These are phyloP conservation scores for Streptopelia turtur DNA, from an alignment of 2,797 vertebrate genomes.

Conservation along the genomic window DNA sequence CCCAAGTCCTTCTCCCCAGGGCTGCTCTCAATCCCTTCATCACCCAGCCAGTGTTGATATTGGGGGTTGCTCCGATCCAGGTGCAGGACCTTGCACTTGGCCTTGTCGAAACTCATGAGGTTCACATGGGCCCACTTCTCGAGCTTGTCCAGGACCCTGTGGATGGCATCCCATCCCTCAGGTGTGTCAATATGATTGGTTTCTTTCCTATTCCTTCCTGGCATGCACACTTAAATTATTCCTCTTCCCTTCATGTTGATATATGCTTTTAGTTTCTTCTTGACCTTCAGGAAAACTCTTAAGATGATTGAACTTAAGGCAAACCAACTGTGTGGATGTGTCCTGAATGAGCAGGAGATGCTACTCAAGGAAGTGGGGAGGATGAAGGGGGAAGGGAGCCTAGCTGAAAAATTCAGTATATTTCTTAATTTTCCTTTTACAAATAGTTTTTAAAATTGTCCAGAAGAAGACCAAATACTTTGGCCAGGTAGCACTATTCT, in stretches of 20 bases:
- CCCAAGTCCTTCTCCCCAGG: too few relatives aligned
- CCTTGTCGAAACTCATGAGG: too few relatives aligned
- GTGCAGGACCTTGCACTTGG: too few relatives aligned
- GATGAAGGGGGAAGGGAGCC: neutral
- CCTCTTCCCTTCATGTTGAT: conserved; percentile 22
- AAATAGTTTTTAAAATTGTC: neutral
- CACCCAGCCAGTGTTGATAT: too few relatives aligned
- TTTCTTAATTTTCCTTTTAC: neutral
- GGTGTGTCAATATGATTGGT: neutral
- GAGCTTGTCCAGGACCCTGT: too few relatives aligned
- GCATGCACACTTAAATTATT: neutral
- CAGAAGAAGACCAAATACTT: neutral
- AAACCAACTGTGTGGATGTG: neutral
- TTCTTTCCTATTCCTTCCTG: conserved; percentile 41
- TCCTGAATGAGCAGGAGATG: neutral
- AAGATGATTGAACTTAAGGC: conserved; percentile 17
- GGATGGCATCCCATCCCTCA: too few relatives aligned
- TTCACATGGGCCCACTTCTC: too few relatives aligned
- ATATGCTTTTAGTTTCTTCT: conserved; percentile 36
- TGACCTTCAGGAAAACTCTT: conserved; percentile 48
- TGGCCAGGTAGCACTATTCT: neutral
- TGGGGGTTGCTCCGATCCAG: too few relatives aligned
- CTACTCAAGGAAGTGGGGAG: neutral
- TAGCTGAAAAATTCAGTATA: neutral
- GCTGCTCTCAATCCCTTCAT: too few relatives aligned